Percentiles rank a stretch among this genome's conserved stretches.
Conservation (phyloP, 2,888 invertebrate genomes). For the Eupeodes luniger region DNA sequence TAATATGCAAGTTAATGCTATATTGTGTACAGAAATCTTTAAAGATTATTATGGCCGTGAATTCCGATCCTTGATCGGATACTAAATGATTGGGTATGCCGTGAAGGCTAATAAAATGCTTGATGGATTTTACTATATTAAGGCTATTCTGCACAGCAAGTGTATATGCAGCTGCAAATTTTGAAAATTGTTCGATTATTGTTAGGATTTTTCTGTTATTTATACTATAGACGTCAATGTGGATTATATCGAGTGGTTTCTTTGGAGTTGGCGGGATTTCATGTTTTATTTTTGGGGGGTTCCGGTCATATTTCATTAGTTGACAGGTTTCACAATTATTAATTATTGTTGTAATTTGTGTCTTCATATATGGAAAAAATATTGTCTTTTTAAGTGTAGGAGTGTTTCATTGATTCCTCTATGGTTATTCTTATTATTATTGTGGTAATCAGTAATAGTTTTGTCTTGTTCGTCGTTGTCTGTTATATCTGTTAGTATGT, state of each 20-base stretch:
- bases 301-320: slow-evolving; percentile 18
- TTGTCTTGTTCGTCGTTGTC: slow-evolving; percentile 54
- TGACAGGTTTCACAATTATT: slow-evolving; percentile 16
- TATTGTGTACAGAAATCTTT: background rate
- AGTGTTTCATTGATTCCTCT: slow-evolving; percentile 49
- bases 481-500: slow-evolving; percentile 27
- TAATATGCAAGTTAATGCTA: background rate
- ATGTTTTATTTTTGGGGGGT: background rate
- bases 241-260: background rate
- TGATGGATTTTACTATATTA: background rate
- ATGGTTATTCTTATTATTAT: slow-evolving; percentile 49
- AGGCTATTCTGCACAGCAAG: background rate
- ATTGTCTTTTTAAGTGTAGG: slow-evolving; percentile 22
- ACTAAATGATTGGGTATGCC: too few relatives aligned
- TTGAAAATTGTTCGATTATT: slow-evolving; percentile 4
- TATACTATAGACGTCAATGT: background rate
- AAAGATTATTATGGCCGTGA: too few relatives aligned
- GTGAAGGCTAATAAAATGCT: background rate
- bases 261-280: background rate
- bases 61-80: too few relatives aligned
- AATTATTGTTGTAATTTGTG: slow-evolving; percentile 16
- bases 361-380: background rate
- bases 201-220: background rate
- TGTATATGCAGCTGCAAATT: slow-evolving; percentile 3
- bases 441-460: slow-evolving; percentile 56